phyloP scores from a whole-genome alignment of 2,888 invertebrate genomes.

The Ormyrus thymus region DNA sequence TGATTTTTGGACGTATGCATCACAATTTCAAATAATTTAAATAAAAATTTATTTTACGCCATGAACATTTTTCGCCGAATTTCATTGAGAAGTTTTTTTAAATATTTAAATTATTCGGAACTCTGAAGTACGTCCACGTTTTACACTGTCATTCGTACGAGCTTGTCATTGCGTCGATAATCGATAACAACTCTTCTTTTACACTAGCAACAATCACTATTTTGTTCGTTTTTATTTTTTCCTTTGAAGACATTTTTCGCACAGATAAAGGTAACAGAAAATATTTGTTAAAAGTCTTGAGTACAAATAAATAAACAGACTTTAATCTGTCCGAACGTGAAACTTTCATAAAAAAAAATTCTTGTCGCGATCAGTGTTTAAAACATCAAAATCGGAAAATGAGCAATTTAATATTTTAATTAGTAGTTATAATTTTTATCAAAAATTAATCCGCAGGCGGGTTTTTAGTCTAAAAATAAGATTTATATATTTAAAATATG shows the following conservation, averaged over 20 bases:
- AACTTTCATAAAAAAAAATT: neutral
- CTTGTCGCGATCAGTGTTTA: no score
- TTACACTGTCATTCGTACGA: slow-evolving; percentile 16
- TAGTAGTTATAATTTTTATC: no score
- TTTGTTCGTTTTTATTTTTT: neutral
- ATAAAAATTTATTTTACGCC: neutral
- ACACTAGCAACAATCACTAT: slow-evolving; percentile 22
- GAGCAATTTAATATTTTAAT: no score
- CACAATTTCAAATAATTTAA: slow-evolving; percentile 9
- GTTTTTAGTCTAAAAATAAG: slow-evolving; percentile 9
- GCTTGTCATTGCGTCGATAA: slow-evolving; percentile 34
- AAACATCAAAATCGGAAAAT: no score
- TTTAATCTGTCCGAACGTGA: neutral
- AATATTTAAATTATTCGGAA: neutral
- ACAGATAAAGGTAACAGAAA: neutral
- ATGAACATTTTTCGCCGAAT: no score
- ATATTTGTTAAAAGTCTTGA: neutral
- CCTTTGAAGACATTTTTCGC: slow-evolving; percentile 7
- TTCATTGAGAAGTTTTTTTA: no score
- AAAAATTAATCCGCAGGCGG: neutral
- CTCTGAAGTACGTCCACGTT: slow-evolving; percentile 8
- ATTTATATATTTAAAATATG: slow-evolving; percentile 24
- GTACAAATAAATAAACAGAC: slow-evolving; percentile 27
- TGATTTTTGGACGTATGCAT: neutral
- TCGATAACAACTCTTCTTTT: slow-evolving; percentile 42